Base-by-base conservation (phyloP, 2,888 invertebrate species). In the Acleris laterana region DNA sequence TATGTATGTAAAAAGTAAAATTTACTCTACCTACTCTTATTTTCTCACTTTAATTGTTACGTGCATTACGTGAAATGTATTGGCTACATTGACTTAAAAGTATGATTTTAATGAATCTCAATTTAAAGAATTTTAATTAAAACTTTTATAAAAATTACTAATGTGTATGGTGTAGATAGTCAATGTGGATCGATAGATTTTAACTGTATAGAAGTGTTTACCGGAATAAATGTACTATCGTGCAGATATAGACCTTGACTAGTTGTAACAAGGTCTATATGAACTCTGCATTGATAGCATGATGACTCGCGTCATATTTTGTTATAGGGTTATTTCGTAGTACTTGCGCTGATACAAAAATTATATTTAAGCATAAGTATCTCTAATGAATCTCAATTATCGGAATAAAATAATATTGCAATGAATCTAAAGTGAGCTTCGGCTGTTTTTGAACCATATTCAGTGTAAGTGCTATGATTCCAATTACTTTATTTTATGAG, bases 401-500 rank as follows among this genome's bases (percentile, higher is more conserved):
- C 68, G 61, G 74, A 69, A 73, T 71, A 72, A 72, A 69, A 72
- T 75, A 73, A 70, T 73, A 67, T 58, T 68, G 61, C 60, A 64
- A 48, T 46, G 57, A 70, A 70, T 68, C 64, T 70, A 46, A 57
- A 65, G 28, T 66, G 57, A 62, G 62, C 65, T 69, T 53, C 55
- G 55, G 53, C 62, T 58, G 59, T 66, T 60, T 60, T 62, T 44
- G 62, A 64, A 62, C 67, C 61, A 69, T 62, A 73, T 68, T 74
- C 79, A 76, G 77, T 81, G 76, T 77, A 74, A 81, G 80, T 79
- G 79, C 80, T 82, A 80, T 77, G 68, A 71, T 50, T 72, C 70
- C 73, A 70, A 68, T 71, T 62, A 59, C 68, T 70, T 52, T 64
- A 38, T 52, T 19, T 44, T 42, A 50, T 58, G 61, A 25, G 25